Evolutionary conservation across 2,797 vertebrate species (phyloP).

Genomic region (Emys orbicularis): DNA sequence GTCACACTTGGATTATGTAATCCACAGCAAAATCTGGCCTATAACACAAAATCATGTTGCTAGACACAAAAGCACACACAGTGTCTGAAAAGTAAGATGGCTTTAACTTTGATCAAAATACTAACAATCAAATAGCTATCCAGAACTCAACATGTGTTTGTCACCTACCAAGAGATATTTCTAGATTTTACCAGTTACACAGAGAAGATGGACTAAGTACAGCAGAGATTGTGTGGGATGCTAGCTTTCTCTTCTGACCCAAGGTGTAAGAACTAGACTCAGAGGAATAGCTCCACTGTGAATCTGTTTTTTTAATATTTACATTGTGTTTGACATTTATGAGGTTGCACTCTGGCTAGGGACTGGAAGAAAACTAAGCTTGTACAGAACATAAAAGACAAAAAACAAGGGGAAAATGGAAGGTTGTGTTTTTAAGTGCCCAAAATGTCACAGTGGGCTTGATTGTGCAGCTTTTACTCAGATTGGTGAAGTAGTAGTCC

Average conservation of each 20-base stretch:
- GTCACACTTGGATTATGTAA: too few species aligned
- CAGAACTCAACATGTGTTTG: too few species aligned
- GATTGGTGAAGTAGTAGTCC: conserved; percentile 39
- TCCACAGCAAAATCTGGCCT: too few species aligned
- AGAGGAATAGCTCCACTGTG: rapidly evolving
- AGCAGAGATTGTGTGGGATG: neutral
- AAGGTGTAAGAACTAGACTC: neutral
- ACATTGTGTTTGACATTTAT: neutral
- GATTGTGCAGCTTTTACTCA: conserved; percentile 17
- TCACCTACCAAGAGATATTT: neutral
- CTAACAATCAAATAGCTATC: too few species aligned
- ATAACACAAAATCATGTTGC: too few species aligned
- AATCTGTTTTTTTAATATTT: neutral
- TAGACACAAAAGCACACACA: too few species aligned
- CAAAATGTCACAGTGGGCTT: conserved; percentile 34
- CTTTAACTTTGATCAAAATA: too few species aligned
- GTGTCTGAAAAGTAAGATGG: too few species aligned
- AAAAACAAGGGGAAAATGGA: conserved; percentile 19
- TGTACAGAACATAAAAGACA: conserved; percentile 14
- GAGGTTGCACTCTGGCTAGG: neutral
- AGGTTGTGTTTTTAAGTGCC: conserved; percentile 2
- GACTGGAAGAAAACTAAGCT: conserved; percentile 30
- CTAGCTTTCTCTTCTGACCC: neutral
- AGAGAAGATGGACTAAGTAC: neutral
- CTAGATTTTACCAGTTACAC: neutral